phyloP scores from a whole-genome alignment of 2,113 vertebrate genomes.

The Sylvilagus bachmani region DNA sequence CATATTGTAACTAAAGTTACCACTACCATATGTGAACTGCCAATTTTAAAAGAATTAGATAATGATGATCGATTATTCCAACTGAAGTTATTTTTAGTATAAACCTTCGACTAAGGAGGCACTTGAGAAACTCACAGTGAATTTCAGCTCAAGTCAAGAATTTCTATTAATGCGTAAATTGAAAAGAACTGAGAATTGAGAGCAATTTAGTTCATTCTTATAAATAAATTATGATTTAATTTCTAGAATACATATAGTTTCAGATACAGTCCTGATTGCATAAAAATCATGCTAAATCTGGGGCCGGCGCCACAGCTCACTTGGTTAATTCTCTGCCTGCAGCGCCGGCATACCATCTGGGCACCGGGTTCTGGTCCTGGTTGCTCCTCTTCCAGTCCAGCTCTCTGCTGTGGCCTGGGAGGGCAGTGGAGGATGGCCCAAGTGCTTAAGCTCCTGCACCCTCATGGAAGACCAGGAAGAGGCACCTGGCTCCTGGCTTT shows the following conservation, averaged over 20 bases:
- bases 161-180: neutral
- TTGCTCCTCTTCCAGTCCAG: too few species aligned
- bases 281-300: neutral
- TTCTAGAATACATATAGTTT: constrained; percentile 13
- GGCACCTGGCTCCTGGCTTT: too few species aligned
- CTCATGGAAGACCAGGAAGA: too few species aligned
- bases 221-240: constrained; percentile 41
- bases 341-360: too few species aligned
- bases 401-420: too few species aligned
- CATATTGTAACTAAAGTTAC: constrained; percentile 45
- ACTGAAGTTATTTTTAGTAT: constrained; percentile 59
- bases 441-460: too few species aligned
- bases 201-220: constrained; percentile 54
- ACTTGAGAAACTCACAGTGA: neutral
- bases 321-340: too few species aligned
- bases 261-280: constrained; percentile 13
- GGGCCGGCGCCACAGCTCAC: too few species aligned
- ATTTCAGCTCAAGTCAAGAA: constrained; percentile 33
- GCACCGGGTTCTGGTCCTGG: too few species aligned
- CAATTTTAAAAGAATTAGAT: constrained; percentile 31
- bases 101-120: constrained; percentile 26
- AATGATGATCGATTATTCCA: constrained; percentile 26
- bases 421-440: too few species aligned
- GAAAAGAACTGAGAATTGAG: constrained; percentile 24
- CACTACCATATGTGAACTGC: neutral